Conservation (phyloP, 2,113 vertebrate species). For the Meriones unguiculatus region DNA sequence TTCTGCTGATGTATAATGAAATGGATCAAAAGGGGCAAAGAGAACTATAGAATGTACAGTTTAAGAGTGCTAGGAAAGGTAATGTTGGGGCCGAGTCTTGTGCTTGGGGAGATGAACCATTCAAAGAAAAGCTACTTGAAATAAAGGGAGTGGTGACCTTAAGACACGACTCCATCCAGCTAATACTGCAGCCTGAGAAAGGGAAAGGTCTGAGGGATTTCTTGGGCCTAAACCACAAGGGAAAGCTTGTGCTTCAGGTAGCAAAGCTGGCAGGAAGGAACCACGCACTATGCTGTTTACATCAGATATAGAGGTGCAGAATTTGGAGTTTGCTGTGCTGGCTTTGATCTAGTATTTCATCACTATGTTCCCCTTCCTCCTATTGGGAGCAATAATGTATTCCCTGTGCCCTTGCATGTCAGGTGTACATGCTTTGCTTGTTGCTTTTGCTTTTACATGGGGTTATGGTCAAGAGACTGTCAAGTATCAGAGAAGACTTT, state of each 20-base stretch:
- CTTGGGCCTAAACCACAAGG: background rate
- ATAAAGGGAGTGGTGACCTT: background rate
- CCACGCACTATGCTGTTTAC: background rate
- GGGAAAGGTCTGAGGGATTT: background rate
- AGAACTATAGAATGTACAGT: background rate
- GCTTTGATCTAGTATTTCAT: background rate
- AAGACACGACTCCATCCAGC: background rate
- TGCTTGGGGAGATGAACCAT: background rate
- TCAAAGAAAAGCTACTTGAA: background rate
- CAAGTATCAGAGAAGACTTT: background rate
- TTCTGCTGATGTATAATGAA: background rate
- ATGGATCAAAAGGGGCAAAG: background rate
- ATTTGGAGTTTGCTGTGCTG: background rate
- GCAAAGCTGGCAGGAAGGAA: background rate
- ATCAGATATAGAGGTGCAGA: background rate
- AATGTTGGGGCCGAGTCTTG: no score
- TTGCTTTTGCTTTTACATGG: background rate
- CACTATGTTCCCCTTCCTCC: background rate
- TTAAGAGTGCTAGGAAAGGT: background rate
- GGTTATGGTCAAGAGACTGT: background rate
- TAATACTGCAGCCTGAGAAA: background rate
- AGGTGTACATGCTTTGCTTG: background rate
- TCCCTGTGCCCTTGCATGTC: background rate
- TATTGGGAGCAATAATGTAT: background rate
- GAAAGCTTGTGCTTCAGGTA: background rate